These are phyloP conservation scores for Eueides isabella DNA, from an alignment of 1,140 invertebrate genomes.

Conservation along the genomic window DNA sequence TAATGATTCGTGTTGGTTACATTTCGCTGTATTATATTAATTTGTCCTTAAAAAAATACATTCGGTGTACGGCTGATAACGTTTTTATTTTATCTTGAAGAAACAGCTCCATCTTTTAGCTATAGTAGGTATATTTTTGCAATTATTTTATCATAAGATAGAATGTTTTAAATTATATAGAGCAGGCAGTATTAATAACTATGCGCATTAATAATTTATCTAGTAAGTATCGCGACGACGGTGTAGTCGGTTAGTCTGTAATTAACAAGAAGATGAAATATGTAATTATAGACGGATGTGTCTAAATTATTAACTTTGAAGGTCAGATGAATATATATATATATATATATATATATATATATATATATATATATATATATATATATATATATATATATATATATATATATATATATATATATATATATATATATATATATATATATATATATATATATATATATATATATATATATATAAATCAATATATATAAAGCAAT, in stretches of 20 bases:
- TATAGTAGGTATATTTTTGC: too few relatives aligned
- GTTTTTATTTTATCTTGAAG: neutral
- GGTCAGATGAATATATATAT: neutral
- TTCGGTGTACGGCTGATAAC: neutral
- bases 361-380: too few relatives aligned
- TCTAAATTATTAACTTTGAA: neutral
- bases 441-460: too few relatives aligned
- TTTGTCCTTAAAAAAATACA: neutral
- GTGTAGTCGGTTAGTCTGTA: neutral
- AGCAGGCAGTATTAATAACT: too few relatives aligned
- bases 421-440: too few relatives aligned
- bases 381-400: too few relatives aligned
- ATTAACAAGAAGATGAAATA: neutral
- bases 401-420: too few relatives aligned
- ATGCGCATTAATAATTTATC: too few relatives aligned
- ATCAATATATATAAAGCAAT: too few relatives aligned
- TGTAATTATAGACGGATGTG: neutral
- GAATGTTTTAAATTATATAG: neutral
- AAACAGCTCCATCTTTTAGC: neutral
- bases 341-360: too few relatives aligned
- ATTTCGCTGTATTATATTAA: neutral
- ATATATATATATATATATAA: too few relatives aligned
- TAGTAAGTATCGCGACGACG: neutral
- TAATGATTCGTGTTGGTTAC: neutral
- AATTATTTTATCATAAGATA: neutral